A percentile compares a stretch with the other conserved stretches of the same genome.
phyloP scores from a whole-genome alignment of 2,888 invertebrate species.

The Meiosimyza decipiens region DNA sequence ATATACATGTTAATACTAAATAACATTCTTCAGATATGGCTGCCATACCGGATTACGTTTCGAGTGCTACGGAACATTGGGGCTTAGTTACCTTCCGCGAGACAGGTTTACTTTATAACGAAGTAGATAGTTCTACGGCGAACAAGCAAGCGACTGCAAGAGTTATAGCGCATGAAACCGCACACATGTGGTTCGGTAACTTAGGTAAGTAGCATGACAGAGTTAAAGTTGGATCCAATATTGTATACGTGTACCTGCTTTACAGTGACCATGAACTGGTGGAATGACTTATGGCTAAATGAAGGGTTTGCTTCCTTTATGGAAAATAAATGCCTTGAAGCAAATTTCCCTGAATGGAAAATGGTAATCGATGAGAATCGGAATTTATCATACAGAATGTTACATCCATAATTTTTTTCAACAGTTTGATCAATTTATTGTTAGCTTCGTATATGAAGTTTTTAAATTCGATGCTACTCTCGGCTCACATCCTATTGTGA shows the following conservation, averaged over 20 bases:
- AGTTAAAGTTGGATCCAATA: too few relatives aligned
- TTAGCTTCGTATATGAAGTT: conserved; percentile 78
- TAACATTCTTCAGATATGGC: conserved; percentile 57
- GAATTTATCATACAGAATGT: not conserved
- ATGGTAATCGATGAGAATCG: conserved; percentile 70
- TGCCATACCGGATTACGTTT: conserved; percentile 66
- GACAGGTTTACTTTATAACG: conserved; percentile 83
- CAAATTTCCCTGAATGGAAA: conserved; percentile 81
- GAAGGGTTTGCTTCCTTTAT: conserved; percentile 95
- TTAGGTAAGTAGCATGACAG: conserved; percentile 70
- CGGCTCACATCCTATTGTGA: conserved; percentile 91
- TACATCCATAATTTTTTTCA: conserved; percentile 48
- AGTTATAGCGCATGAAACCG: conserved; percentile 92
- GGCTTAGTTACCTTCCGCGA: conserved; percentile 91
- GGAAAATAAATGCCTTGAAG: conserved; percentile 80
- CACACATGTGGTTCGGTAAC: conserved; percentile 96
- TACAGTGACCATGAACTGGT: conserved; percentile 90
- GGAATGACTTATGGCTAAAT: conserved; percentile 94
- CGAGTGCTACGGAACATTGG: conserved; percentile 98
- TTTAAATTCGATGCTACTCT: conserved; percentile 80
- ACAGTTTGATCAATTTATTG: conserved; percentile 82
- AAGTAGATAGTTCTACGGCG: conserved; percentile 75
- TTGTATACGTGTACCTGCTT: too few relatives aligned
- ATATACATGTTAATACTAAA: too few relatives aligned
- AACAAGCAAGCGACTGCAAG: conserved; percentile 83